phyloP scores from a whole-genome alignment of 2,888 invertebrate genomes.

The Erynnis tages region DNA sequence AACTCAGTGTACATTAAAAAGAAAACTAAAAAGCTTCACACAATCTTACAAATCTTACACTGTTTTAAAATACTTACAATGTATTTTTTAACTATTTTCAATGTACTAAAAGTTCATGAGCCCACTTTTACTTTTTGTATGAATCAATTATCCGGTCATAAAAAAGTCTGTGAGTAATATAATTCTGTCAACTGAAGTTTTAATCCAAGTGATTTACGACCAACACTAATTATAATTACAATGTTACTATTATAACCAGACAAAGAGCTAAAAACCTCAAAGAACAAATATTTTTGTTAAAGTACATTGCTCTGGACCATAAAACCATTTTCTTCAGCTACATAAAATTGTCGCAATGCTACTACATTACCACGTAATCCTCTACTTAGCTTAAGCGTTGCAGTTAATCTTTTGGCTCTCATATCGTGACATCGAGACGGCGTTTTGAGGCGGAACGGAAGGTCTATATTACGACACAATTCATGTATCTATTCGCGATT shows the following conservation, averaged over 20 bases:
- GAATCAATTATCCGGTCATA: too few relatives aligned
- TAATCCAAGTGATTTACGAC: neutral
- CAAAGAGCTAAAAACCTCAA: slow-evolving; percentile 1
- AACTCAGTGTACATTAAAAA: too few relatives aligned
- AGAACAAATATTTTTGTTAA: slow-evolving; percentile 7
- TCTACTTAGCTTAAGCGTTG: slow-evolving; percentile 27
- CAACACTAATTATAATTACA: neutral
- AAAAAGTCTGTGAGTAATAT: too few relatives aligned
- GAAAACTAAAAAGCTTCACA: too few relatives aligned
- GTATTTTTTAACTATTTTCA: too few relatives aligned
- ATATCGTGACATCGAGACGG: slow-evolving; percentile 25
- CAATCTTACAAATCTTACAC: too few relatives aligned
- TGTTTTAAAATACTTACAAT: too few relatives aligned
- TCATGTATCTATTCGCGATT: too few relatives aligned
- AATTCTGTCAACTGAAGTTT: too few relatives aligned
- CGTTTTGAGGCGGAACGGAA: slow-evolving; percentile 11
- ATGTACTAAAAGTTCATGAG: too few relatives aligned
- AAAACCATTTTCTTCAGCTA: slow-evolving; percentile 27
- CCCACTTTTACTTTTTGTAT: too few relatives aligned
- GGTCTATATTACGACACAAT: too few relatives aligned
- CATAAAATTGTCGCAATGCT: slow-evolving; percentile 28
- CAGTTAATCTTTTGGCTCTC: slow-evolving; percentile 27
- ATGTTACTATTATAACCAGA: neutral
- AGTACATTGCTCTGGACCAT: slow-evolving; percentile 17
- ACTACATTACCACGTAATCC: slow-evolving; percentile 26